Percentiles rank a stretch among this genome's conserved stretches.
Conservation (phyloP, 2,113 vertebrate species). For the Miniopterus natalensis region DNA sequence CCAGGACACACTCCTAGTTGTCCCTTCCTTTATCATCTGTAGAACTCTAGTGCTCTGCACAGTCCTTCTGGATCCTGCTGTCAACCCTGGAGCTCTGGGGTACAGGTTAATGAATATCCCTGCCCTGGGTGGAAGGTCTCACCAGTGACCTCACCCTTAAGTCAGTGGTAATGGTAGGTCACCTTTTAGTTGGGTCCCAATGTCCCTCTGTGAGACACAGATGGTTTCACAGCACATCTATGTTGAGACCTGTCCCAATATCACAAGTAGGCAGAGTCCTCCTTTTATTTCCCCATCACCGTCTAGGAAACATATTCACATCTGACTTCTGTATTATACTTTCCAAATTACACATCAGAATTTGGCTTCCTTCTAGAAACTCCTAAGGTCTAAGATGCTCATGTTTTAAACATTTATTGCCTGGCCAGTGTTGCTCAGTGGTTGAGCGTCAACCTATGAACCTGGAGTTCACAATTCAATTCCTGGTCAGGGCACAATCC, state of each 20-base stretch:
- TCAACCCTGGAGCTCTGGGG: not conserved
- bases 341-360: slow-evolving; percentile 4
- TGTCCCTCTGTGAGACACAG: not conserved
- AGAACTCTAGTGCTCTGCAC: not conserved
- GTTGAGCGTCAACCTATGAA: too few relatives aligned
- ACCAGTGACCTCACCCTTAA: not conserved
- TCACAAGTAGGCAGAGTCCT: not conserved
- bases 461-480: too few relatives aligned
- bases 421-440: too few relatives aligned
- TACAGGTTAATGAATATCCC: not conserved
- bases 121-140: not conserved
- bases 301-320: not conserved
- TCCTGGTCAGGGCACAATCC: too few relatives aligned
- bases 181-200: not conserved
- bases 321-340: not conserved
- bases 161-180: not conserved
- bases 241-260: not conserved
- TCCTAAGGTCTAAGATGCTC: not conserved
- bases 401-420: not conserved
- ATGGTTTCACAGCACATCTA: not conserved
- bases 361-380: slow-evolving; percentile 21
- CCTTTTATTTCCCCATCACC: not conserved
- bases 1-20: not conserved
- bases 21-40: not conserved
- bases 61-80: not conserved